Evolutionary conservation across 1,140 invertebrate species (phyloP), one percentile per base, ranked within the genome.

Genomic region (Leptopilina boulardi): DNA sequence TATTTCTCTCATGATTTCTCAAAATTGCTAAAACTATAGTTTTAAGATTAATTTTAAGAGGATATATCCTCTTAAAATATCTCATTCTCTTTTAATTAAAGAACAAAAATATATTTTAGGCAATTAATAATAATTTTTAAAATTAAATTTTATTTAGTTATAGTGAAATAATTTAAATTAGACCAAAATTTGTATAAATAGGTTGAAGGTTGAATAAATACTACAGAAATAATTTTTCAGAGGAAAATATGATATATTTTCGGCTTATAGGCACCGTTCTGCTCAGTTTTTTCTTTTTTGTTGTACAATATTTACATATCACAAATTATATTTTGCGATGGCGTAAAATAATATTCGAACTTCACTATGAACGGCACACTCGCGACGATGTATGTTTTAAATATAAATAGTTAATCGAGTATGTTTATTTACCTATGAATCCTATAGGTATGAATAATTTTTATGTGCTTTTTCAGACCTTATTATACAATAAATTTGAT

Each of bases 161-260:
- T n/a, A n/a, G n/a, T n/a, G n/a, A n/a, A n/a, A n/a, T n/a, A n/a
- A n/a, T n/a, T n/a, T n/a, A n/a, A n/a, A n/a, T n/a, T n/a, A n/a
- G n/a, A n/a, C n/a, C n/a, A n/a, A n/a, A n/a, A n/a, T n/a, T n/a
- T n/a, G n/a, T n/a, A n/a, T n/a, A n/a, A n/a, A n/a, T n/a, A n/a
- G n/a, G n/a, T n/a, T n/a, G n/a, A 26, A 11, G 3, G 38, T n/a
- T 56, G 56, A 42, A 30, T n/a, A 73, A 79, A 79, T 79, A 76
- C 34, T 71, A 38, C 74, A 18, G n/a, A n/a, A 38, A 73, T 77
- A n/a, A 18, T 54, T 70, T 34, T 79, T 88, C 84, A 86, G 84
- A 88, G 82, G 87, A 88, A 87, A 88, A 88, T 88, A 88, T 87
- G 84, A 85, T 87, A 87, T 88, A 88, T 87, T 88, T 85, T 87